phyloP scores from a whole-genome alignment of 2,113 vertebrate genomes.

The Tragelaphus buxtoni region DNA sequence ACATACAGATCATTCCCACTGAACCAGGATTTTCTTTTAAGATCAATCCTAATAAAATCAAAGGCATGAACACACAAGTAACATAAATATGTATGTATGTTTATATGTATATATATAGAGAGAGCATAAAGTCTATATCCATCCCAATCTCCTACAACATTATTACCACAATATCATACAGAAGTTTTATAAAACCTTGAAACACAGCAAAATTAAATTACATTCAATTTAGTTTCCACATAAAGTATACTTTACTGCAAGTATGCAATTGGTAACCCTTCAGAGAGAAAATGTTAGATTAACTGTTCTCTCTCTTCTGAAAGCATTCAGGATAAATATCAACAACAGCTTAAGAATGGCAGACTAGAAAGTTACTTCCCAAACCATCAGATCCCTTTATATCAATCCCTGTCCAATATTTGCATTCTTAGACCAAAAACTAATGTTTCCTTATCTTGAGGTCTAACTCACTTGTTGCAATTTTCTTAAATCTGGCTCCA shows the following conservation, averaged over 20 bases:
- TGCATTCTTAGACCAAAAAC: slow-evolving; percentile 10
- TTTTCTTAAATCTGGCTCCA: slow-evolving; percentile 14
- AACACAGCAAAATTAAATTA: slow-evolving; percentile 17
- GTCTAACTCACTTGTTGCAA: neutral
- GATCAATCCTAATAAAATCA: neutral
- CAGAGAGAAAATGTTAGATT: slow-evolving; percentile 40
- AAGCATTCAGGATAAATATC: slow-evolving; percentile 14
- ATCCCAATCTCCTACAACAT: neutral
- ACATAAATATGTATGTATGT: neutral
- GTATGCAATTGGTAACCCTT: neutral
- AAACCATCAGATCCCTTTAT: neutral
- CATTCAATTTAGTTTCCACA: slow-evolving; percentile 32
- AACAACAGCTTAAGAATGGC: neutral
- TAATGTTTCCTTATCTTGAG: slow-evolving; percentile 29
- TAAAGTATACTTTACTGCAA: neutral
- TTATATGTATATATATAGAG: neutral
- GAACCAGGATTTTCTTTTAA: slow-evolving; percentile 33
- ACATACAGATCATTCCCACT: neutral
- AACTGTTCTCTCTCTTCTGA: neutral
- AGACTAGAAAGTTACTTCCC: slow-evolving; percentile 4
- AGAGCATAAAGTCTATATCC: neutral
- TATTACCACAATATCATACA: neutral
- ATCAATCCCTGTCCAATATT: neutral
- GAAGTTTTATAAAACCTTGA: slow-evolving; percentile 13
- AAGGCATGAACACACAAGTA: slow-evolving; percentile 5